These are phyloP conservation scores for Eurystomus glaucurus DNA, from an alignment of 2,797 vertebrate genomes.

Conservation along the genomic window DNA sequence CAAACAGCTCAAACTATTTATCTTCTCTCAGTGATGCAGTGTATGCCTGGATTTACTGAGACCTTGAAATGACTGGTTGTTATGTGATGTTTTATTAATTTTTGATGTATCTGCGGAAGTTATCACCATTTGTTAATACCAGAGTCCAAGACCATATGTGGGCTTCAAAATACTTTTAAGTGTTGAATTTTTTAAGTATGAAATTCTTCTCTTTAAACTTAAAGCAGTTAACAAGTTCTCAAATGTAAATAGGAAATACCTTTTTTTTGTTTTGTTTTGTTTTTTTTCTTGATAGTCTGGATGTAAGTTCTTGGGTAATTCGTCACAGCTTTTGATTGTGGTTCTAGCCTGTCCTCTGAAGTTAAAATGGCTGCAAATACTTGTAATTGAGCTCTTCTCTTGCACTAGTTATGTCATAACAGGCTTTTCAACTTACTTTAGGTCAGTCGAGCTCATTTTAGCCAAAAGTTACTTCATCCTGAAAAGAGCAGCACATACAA, in stretches of 20 bases:
- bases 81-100: constrained; percentile 26
- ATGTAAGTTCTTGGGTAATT: not conserved
- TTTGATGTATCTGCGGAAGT: constrained; percentile 11
- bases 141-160: not conserved
- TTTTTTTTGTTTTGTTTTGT: not conserved
- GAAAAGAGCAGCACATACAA: not conserved
- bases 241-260: not conserved
- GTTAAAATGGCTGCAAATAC: not conserved
- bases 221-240: not conserved
- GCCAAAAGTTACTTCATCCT: not conserved
- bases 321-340: not conserved
- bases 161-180: not conserved
- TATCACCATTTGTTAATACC: constrained; percentile 14
- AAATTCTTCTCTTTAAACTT: not conserved
- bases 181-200: not conserved
- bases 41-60: not conserved
- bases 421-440: not conserved
- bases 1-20: not conserved
- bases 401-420: not conserved
- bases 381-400: not conserved
- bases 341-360: not conserved
- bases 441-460: not conserved
- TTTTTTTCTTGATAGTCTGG: not conserved
- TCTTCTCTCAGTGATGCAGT: not conserved
- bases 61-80: constrained; percentile 4